Base-by-base conservation (phyloP, 2,113 vertebrate species). In the Willisornis vidua region DNA sequence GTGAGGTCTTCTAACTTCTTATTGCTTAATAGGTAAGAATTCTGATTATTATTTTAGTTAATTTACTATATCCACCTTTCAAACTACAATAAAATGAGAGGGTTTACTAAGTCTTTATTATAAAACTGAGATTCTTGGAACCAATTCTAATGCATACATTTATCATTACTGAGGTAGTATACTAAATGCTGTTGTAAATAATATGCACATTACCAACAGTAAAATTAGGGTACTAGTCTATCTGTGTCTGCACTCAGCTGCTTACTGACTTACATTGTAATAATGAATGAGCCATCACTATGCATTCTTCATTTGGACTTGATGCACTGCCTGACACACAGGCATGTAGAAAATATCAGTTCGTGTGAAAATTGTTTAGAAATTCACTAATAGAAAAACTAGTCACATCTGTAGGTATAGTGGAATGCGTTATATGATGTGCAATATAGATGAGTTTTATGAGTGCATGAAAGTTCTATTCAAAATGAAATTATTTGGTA, bases 101-200 rank as follows among this genome's bases (percentile, higher is more conserved):
- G 68, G 10, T 90, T 96, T 96, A 59, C 63, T 39, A 89, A 28
- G 4, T 75, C 43, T 45, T 26, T 8, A 26, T 0, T 85, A 45
- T 66, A 76, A 93, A 96, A 39, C 8, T 41, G 49, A 92, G 70
- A n/a, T 76, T 58, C n/a, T 92, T 82, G 80, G 76, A 96, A 59
- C 37, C 65, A 84, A 51, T 89, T 51, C 82, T 80, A 67, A 41
- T 54, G 24, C 25, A 86, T 51, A 31, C 25, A 61, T 39, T 79
- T 96, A 63, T 59, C 18, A 19, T 80, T 78, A 79, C 55, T 19
- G 39, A 62, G 14, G 57, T 92, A 33, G 33, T 12, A 3, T 70
- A 67, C n/a, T 75, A 49, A 37, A 61, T 72, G 3, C 49, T 82
- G 74, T 73, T 93, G 75, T 43, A 79, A 54, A 39, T 45, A 77